These are phyloP conservation scores for Chionis minor DNA, from an alignment of 2,113 vertebrate species.

Conservation along the genomic window DNA sequence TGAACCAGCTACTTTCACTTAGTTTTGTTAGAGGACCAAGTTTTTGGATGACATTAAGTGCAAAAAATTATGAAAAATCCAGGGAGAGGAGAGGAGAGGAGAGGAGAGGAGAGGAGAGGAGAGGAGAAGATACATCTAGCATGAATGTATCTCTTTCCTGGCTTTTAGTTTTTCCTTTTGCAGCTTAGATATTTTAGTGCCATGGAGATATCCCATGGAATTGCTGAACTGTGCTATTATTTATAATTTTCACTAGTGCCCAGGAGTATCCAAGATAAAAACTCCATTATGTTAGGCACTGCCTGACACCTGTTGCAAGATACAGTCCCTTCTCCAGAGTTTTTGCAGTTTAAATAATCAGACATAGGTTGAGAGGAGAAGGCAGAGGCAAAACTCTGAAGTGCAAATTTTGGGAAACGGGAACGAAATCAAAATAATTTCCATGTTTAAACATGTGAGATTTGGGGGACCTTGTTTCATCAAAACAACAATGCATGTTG, in stretches of 20 bases:
- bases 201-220: not conserved
- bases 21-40: not conserved
- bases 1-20: not conserved
- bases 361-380: not conserved
- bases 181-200: not conserved
- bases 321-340: not conserved
- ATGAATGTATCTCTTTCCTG: not conserved
- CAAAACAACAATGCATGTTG: not conserved
- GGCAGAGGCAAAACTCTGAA: not conserved
- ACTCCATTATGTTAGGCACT: not conserved
- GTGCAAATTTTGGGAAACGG: not conserved
- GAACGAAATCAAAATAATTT: not conserved
- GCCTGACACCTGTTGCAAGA: not conserved
- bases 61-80: fast-evolving
- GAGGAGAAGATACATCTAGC: not conserved
- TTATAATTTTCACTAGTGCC: not conserved
- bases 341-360: not conserved
- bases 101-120: not conserved
- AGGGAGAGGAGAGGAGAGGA: not conserved
- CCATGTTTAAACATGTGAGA: not conserved
- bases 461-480: not conserved
- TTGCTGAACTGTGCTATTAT: not conserved
- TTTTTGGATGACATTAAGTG: not conserved
- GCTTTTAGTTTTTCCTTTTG: not conserved
- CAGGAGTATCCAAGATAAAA: not conserved